Conservation (phyloP, 2,113 vertebrate species). For the Rhinolophus sinicus region DNA sequence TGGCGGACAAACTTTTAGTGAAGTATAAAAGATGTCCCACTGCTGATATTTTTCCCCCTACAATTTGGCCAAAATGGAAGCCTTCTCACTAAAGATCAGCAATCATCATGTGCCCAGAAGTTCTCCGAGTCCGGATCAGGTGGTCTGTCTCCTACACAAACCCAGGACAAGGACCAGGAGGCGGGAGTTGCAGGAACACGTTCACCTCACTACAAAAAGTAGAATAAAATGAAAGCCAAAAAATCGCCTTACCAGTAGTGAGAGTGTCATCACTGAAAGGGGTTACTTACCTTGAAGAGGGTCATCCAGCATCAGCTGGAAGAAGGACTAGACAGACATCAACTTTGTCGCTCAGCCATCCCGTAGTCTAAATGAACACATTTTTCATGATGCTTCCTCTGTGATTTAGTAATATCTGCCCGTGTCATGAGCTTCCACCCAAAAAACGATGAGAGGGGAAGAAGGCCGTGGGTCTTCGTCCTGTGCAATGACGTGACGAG, state of each 20-base stretch:
- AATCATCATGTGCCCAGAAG: neutral
- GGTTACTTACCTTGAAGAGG: neutral
- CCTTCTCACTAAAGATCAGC: neutral
- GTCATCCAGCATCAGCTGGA: neutral
- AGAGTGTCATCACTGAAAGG: neutral
- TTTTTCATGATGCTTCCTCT: neutral
- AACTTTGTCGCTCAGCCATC: neutral
- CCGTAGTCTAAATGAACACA: neutral
- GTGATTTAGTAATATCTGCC: slow-evolving; percentile 18
- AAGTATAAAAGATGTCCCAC: neutral
- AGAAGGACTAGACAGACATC: neutral
- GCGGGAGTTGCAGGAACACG: neutral
- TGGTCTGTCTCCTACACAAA: neutral
- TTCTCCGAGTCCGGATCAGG: neutral
- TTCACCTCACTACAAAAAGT: neutral
- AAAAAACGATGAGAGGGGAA: slow-evolving; percentile 53
- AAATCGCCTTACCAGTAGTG: neutral
- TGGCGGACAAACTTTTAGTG: neutral
- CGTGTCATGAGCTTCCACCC: slow-evolving; percentile 61
- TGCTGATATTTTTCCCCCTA: neutral
- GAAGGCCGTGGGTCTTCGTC: slow-evolving; percentile 62
- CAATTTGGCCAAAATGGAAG: neutral
- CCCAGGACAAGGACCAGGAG: neutral
- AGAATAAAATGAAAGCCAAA: neutral
- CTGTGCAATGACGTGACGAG: slow-evolving; percentile 68